These are phyloP conservation scores for Diarsia rubi DNA, from an alignment of 2,888 invertebrate genomes.

Conservation along the genomic window DNA sequence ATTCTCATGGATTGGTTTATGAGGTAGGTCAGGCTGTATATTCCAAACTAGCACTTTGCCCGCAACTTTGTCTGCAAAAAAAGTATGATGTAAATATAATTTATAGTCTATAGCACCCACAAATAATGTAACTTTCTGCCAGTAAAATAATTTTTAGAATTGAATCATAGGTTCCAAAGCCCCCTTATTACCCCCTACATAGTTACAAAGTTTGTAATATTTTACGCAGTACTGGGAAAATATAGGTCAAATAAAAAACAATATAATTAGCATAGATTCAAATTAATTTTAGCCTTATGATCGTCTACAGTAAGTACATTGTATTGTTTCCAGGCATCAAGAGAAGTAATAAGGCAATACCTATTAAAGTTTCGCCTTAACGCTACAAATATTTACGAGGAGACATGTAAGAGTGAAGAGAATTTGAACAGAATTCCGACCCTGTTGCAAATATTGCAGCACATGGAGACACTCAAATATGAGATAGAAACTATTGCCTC, in stretches of 20 bases:
- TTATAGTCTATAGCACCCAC: too few species aligned
- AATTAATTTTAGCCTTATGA: background rate
- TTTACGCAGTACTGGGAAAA: too few species aligned
- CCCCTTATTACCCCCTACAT: too few species aligned
- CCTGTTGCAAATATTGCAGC: slow-evolving; percentile 82
- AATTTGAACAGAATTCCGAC: slow-evolving; percentile 83
- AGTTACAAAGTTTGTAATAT: too few species aligned
- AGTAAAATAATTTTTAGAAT: too few species aligned
- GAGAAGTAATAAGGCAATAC: slow-evolving; percentile 91
- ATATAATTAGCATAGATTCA: too few species aligned
- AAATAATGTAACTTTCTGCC: too few species aligned
- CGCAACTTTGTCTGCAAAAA: too few species aligned
- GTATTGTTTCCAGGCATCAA: slow-evolving; percentile 89
- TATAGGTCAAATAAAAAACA: too few species aligned
- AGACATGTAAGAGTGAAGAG: slow-evolving; percentile 72
- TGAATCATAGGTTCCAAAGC: too few species aligned
- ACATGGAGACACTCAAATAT: slow-evolving; percentile 86
- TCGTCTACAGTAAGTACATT: background rate
- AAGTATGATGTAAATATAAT: too few species aligned
- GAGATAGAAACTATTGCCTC: slow-evolving; percentile 90
- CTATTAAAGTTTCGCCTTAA: slow-evolving; percentile 91
- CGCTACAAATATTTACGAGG: slow-evolving; percentile 84
- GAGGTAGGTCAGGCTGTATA: slow-evolving; percentile 76
- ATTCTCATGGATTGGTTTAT: slow-evolving; percentile 84
- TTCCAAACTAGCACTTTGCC: background rate